A percentile compares a stretch with the other conserved stretches of the same genome.
These are phyloP conservation scores for Hippoglossus hippoglossus DNA, from an alignment of 2,797 vertebrate species.

Conservation along the genomic window DNA sequence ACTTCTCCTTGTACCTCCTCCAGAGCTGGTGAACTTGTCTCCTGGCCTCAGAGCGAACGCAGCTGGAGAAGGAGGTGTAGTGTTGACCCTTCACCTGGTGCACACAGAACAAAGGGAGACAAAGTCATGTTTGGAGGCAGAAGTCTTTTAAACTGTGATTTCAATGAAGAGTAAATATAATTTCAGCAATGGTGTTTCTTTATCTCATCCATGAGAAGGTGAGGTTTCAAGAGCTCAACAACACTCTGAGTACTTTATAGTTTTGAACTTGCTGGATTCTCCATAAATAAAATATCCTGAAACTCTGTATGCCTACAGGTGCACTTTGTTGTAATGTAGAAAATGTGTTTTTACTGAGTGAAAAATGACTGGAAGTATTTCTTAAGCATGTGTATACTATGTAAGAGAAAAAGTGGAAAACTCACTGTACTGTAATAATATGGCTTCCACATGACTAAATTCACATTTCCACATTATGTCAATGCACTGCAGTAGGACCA, in stretches of 20 bases:
- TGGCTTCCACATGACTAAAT: no score
- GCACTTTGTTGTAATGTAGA: no score
- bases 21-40: slow-evolving; percentile 66
- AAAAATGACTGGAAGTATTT: no score
- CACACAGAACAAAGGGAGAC: slow-evolving; percentile 30
- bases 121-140: slow-evolving; percentile 9
- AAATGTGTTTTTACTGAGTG: no score
- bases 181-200: neutral
- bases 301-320: no score
- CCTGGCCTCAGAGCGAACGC: slow-evolving; percentile 59
- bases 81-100: slow-evolving; percentile 76
- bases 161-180: neutral
- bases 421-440: no score
- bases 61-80: slow-evolving; percentile 63
- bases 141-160: neutral
- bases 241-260: neutral
- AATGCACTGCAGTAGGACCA: no score
- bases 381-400: no score
- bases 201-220: neutral
- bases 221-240: neutral
- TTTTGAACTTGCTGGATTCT: no score
- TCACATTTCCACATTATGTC: no score
- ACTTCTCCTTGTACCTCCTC: slow-evolving; percentile 63
- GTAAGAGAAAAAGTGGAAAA: no score
- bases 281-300: no score